A percentile compares a stretch with the other conserved stretches of the same genome.
These are phyloP conservation scores for Chironomus tentans DNA, from an alignment of 2,888 invertebrate genomes.

Conservation along the genomic window DNA sequence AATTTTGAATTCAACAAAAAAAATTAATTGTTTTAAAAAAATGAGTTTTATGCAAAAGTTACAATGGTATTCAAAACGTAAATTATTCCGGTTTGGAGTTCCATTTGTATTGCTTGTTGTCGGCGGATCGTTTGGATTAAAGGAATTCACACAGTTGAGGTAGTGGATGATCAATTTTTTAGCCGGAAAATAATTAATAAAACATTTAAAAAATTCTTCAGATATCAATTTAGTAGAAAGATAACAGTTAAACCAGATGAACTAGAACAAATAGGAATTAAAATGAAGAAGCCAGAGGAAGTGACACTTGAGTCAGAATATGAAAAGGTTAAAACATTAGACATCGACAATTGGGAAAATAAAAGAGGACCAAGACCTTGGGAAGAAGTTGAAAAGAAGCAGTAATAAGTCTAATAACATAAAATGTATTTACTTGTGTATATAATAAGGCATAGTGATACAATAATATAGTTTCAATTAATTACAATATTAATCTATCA, in stretches of 20 bases:
- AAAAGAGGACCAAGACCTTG: slow-evolving; percentile 77
- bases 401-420: no score
- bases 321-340: slow-evolving; percentile 60
- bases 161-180: slow-evolving; percentile 34
- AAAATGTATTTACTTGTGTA: no score
- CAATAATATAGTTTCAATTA: no score
- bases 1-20: neutral
- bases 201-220: slow-evolving; percentile 34
- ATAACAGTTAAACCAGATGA: slow-evolving; percentile 53
- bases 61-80: slow-evolving; percentile 30
- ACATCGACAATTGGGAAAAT: slow-evolving; percentile 79
- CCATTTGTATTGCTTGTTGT: slow-evolving; percentile 65
- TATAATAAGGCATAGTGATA: no score
- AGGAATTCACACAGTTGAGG: slow-evolving; percentile 66
- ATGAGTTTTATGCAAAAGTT: neutral
- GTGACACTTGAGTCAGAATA: slow-evolving; percentile 66
- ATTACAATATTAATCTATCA: no score
- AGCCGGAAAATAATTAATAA: slow-evolving; percentile 7
- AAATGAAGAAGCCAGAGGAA: slow-evolving; percentile 54
- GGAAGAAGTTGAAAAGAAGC: slow-evolving; percentile 48
- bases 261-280: slow-evolving; percentile 56
- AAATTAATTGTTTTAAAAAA: neutral
- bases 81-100: slow-evolving; percentile 51
- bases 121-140: slow-evolving; percentile 68
- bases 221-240: slow-evolving; percentile 52